These are phyloP conservation scores for Gobius niger DNA, from an alignment of 2,113 vertebrate genomes.

Conservation along the genomic window DNA sequence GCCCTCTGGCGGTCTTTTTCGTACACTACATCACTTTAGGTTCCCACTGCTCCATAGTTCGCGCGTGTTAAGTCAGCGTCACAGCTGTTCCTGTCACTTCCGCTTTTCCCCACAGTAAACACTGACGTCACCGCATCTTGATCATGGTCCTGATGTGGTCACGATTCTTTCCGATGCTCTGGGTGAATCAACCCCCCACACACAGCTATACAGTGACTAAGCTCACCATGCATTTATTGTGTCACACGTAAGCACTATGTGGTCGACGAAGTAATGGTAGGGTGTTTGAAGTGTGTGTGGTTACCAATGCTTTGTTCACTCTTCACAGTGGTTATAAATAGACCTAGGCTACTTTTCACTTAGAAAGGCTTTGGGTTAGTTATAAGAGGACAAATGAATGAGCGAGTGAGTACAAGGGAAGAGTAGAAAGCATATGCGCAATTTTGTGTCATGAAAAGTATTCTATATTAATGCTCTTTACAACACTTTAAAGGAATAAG, in stretches of 20 bases:
- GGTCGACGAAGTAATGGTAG: neutral
- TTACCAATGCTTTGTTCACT: neutral
- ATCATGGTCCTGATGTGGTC: slow-evolving; percentile 15
- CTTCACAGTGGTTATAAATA: no score
- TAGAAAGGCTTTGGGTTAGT: no score
- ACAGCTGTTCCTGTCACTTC: slow-evolving; percentile 19
- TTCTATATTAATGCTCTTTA: no score
- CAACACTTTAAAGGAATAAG: no score
- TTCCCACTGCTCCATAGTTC: slow-evolving; percentile 8
- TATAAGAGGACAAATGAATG: no score
- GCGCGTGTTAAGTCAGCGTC: neutral
- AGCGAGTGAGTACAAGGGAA: no score
- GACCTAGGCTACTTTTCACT: no score
- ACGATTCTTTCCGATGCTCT: slow-evolving; percentile 31
- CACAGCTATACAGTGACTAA: slow-evolving; percentile 19
- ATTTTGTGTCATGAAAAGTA: no score
- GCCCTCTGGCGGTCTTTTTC: slow-evolving; percentile 53
- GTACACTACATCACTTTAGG: slow-evolving; percentile 28
- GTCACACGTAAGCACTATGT: neutral
- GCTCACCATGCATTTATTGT: slow-evolving; percentile 11
- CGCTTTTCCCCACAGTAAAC: slow-evolving; percentile 15
- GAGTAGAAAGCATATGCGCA: no score
- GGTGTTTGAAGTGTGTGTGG: neutral
- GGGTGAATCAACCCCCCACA: slow-evolving; percentile 39
- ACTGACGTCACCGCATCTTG: slow-evolving; percentile 31